Evolutionary conservation across 2,888 invertebrate species (phyloP).

Genomic region (Ischnura elegans): DNA sequence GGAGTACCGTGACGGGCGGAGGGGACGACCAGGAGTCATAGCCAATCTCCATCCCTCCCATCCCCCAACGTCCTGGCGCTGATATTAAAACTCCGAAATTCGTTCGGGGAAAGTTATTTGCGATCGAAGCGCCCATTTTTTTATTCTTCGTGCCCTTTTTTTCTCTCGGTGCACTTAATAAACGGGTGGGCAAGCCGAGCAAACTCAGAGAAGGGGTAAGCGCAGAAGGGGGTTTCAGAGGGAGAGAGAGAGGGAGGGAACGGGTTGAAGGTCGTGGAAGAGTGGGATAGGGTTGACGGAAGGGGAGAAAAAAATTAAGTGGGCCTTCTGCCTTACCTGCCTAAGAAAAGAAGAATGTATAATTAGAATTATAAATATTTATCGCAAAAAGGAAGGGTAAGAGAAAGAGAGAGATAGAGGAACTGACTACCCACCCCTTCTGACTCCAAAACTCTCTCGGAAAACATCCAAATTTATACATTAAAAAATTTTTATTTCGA

Average conservation of each 20-base stretch:
- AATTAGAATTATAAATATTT: slow-evolving; percentile 41
- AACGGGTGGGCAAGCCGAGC: slow-evolving; percentile 23
- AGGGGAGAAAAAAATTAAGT: background rate
- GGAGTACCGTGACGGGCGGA: background rate
- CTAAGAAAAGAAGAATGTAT: slow-evolving; percentile 29
- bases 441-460: background rate
- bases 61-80: background rate
- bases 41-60: background rate
- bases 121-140: slow-evolving; percentile 33
- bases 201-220: background rate
- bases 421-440: background rate
- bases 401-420: background rate
- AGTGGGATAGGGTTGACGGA: background rate
- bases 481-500: background rate
- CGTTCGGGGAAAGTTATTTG: slow-evolving; percentile 60
- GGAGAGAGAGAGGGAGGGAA: background rate
- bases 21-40: background rate
- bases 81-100: slow-evolving; percentile 62
- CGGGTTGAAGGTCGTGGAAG: background rate
- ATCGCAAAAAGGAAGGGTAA: background rate
- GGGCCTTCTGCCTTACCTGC: background rate
- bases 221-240: background rate
- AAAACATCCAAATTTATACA: slow-evolving; percentile 1
- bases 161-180: slow-evolving; percentile 29
- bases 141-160: background rate